A percentile compares a stretch with the other conserved stretches of the same genome.
These are phyloP conservation scores for Cichlasoma orientale DNA, from an alignment of 2,797 vertebrate genomes.

Conservation along the genomic window DNA sequence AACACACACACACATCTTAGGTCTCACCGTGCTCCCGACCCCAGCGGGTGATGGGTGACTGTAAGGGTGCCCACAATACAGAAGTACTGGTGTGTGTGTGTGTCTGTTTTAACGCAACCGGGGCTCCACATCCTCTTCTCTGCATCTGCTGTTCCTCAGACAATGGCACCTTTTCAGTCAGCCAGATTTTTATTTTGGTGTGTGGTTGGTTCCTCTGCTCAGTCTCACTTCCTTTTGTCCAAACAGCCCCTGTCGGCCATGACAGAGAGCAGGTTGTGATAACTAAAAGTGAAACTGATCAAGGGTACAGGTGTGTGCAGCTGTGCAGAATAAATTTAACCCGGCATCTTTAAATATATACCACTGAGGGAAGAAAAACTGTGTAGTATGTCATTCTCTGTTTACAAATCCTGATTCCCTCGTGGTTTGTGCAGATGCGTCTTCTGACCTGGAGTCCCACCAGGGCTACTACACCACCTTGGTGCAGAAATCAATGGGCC, in stretches of 20 bases:
- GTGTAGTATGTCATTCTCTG: rapidly evolving
- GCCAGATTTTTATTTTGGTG: conserved; percentile 15
- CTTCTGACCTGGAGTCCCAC: conserved; percentile 84
- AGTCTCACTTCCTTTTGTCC: conserved; percentile 26
- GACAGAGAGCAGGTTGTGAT: background rate
- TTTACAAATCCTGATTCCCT: background rate
- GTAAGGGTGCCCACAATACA: background rate
- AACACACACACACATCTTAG: background rate
- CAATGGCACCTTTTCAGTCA: background rate
- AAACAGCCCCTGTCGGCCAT: background rate
- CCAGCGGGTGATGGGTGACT: background rate
- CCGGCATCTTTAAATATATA: background rate
- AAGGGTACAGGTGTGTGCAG: background rate
- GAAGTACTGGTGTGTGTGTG: background rate
- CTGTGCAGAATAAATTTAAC: background rate
- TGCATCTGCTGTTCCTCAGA: background rate
- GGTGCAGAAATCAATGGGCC: conserved; percentile 90
- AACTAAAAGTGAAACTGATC: background rate
- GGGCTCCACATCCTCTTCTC: conserved; percentile 31
- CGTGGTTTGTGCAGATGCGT: conserved; percentile 77
- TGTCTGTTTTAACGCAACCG: background rate
- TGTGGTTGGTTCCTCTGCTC: conserved; percentile 19
- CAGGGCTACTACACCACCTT: conserved; percentile 86
- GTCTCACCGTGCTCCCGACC: background rate
- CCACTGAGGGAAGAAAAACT: background rate